Evolutionary conservation across 2,888 invertebrate species (phyloP).

Genomic region (Orthosia cruda): DNA sequence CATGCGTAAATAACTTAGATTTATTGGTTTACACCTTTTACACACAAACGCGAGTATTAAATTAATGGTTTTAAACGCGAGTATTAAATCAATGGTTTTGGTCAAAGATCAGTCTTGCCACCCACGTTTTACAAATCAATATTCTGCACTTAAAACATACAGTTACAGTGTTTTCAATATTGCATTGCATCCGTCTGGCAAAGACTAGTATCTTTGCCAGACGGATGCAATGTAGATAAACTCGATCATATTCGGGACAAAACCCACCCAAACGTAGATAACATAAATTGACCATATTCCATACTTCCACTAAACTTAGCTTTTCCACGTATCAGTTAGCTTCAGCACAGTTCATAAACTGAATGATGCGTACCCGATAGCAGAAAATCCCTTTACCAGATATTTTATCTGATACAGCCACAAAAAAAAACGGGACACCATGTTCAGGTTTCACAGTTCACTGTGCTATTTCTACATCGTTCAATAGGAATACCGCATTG

Average conservation of each 20-base stretch:
- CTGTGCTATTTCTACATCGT: constrained; percentile 62
- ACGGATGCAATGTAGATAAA: too few relatives aligned
- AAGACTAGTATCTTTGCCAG: too few relatives aligned
- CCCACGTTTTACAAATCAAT: too few relatives aligned
- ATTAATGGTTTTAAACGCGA: neutral
- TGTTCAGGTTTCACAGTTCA: constrained; percentile 59
- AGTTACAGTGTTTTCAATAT: too few relatives aligned
- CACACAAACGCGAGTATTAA: neutral
- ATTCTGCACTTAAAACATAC: too few relatives aligned
- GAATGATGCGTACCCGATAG: constrained; percentile 18
- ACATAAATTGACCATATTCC: neutral
- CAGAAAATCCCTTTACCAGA: constrained; percentile 23
- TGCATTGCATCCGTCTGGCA: too few relatives aligned
- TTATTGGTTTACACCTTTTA: neutral
- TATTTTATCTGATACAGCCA: constrained; percentile 24
- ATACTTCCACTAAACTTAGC: constrained; percentile 13
- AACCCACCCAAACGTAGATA: too few relatives aligned
- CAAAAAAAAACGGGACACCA: constrained; percentile 29
- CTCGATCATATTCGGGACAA: too few relatives aligned
- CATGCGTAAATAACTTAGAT: constrained; percentile 29
- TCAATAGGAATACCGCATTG: constrained; percentile 50
- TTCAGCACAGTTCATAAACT: constrained; percentile 3
- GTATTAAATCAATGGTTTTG: neutral
- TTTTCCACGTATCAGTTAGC: constrained; percentile 4
- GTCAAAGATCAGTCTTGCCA: neutral